Conservation (phyloP, 2,113 vertebrate genomes). For the Cacatua alba region DNA sequence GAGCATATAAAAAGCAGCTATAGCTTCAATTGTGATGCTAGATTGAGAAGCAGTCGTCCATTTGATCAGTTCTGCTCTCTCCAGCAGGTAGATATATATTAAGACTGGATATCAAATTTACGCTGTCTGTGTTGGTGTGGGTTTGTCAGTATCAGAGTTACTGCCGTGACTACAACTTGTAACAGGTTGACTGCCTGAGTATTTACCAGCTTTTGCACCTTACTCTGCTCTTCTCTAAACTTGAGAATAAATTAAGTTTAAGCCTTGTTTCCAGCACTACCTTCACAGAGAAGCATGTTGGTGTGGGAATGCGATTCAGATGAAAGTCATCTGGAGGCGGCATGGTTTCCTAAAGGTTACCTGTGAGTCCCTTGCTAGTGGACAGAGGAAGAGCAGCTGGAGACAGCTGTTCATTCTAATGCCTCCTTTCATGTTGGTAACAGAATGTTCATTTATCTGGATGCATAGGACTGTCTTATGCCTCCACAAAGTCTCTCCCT, state of each 20-base stretch:
- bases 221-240: not conserved
- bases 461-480: not conserved
- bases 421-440: not conserved
- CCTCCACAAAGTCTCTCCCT: not conserved
- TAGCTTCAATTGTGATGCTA: constrained; percentile 5
- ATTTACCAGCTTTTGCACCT: not conserved
- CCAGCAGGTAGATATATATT: not conserved
- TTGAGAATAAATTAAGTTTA: not conserved
- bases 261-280: not conserved
- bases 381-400: not conserved
- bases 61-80: not conserved
- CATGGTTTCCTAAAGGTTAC: not conserved
- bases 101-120: not conserved
- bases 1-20: not conserved
- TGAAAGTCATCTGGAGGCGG: not conserved
- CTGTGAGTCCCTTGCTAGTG: not conserved
- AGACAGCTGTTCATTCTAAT: not conserved
- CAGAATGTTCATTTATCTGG: not conserved
- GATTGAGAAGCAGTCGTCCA: not conserved
- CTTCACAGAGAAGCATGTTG: not conserved
- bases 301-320: not conserved
- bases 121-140: not conserved
- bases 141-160: not conserved
- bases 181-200: not conserved
- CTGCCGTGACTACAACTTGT: not conserved